Base-by-base conservation (phyloP, 2,797 vertebrate species). In the Denticeps clupeoides region DNA sequence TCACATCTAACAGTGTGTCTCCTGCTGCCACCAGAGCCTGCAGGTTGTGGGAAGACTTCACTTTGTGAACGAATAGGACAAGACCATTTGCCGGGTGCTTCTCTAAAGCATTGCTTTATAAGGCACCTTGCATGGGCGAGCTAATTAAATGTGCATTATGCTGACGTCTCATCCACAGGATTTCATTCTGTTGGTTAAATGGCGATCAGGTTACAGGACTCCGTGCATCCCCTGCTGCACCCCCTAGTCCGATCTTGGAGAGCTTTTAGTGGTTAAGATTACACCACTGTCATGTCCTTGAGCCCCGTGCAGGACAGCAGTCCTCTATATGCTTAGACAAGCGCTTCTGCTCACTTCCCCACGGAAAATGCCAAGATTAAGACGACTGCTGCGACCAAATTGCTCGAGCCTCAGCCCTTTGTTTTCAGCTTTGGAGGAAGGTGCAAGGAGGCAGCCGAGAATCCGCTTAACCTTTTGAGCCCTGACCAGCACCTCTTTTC, bases 261-360 rank as follows among this genome's bases (percentile, higher is more conserved):
- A 69, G 65, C 76, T 73, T 61, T 53, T 70, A 82, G 70, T 65
- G 70, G 75, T 69, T 55, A 53, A 63, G 69, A 82, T 84, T 72
- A 74, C 71, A 75, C 79, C 78, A 75, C 73, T 58, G 59, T 28
- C 26, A 57, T 12, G 69, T 77, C 83, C 78, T 83, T 84, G 65
- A 74, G 70, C 71, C 8, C 15, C 11, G 16, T 21, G 60, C 51
- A 51, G 54, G 46, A 48, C 63, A 68, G 74, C 68, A 67, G 53
- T 65, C 67, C 66, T 65, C 63, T 75, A 61, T 64, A 59, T 59
- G 64, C 70, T 61, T 51, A 74, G 64, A 77, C 75, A 59, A 69
- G 69, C 71, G 64, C 65, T 69, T 65, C 70, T 61, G n/a, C n/a
- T n/a, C n/a, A n/a, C 65, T 69, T 65, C 70, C 61, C 63, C 63